Percentiles rank a stretch among this genome's conserved stretches.
Evolutionary conservation across 1,140 invertebrate genomes (phyloP).

Genomic region (Pseudomyrmex sp.): DNA sequence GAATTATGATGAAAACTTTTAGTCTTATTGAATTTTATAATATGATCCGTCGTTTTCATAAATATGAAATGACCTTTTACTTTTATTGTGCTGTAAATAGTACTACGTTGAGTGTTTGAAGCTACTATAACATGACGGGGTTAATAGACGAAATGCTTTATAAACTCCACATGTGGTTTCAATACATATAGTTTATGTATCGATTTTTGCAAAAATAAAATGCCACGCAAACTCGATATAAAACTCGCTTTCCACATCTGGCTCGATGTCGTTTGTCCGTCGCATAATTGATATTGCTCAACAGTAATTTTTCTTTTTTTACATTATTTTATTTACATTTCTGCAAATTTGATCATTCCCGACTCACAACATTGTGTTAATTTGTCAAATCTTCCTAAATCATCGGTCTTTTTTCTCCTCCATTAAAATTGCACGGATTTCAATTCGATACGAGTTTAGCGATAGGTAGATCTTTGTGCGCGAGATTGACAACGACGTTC

Average conservation of each 20-base stretch:
- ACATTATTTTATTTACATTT: background rate
- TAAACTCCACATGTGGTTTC: background rate
- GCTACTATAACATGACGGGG: background rate
- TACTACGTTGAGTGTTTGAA: background rate
- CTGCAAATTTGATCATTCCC: too few species aligned
- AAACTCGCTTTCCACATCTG: background rate
- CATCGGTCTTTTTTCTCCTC: too few species aligned
- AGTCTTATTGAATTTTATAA: background rate
- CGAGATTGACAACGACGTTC: slow-evolving; percentile 41
- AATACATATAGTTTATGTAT: background rate
- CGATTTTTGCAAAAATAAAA: background rate
- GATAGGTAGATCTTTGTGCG: background rate
- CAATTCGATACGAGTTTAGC: background rate
- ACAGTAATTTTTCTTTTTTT: background rate
- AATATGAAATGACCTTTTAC: too few species aligned
- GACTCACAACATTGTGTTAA: too few species aligned
- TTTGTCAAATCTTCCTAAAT: too few species aligned
- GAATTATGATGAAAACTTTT: background rate
- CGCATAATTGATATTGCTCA: background rate
- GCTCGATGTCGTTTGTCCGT: background rate
- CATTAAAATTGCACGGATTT: background rate
- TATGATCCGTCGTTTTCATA: too few species aligned
- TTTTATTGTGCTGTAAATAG: background rate
- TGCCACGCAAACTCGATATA: background rate
- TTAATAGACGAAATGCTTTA: slow-evolving; percentile 8